phyloP scores from a whole-genome alignment of 2,113 vertebrate genomes.

The Spea multiplicata region DNA sequence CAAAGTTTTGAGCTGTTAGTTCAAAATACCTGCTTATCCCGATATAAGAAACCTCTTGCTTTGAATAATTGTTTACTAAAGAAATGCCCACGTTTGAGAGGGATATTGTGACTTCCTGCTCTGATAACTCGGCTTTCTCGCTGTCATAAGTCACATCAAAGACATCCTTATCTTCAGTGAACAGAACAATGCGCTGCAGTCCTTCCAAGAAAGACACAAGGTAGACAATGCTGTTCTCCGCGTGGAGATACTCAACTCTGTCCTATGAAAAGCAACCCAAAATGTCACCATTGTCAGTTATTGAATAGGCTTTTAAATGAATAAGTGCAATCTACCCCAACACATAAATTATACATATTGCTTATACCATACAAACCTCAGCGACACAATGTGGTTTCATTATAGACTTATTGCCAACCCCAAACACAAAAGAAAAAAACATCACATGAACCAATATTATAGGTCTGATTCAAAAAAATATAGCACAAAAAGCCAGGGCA shows the following conservation, averaged over 20 bases:
- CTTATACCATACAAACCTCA: no score
- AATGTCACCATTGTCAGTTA: background rate
- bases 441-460: no score
- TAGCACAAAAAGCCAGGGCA: background rate
- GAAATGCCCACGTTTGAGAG: conserved; percentile 90
- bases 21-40: conserved; percentile 85
- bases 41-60: conserved; percentile 91
- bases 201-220: conserved; percentile 94
- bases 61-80: conserved; percentile 85
- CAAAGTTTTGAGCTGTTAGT: background rate
- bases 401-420: no score
- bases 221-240: conserved; percentile 70
- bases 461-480: background rate
- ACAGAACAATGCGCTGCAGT: conserved; percentile 88
- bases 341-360: no score
- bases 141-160: conserved; percentile 83
- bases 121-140: conserved; percentile 85
- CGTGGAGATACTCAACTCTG: conserved; percentile 67
- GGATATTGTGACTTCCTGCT: conserved; percentile 84
- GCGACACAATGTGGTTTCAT: no score
- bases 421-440: no score
- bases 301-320: no score
- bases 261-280: conserved; percentile 66
- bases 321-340: no score
- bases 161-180: conserved; percentile 81